A percentile compares a stretch with the other conserved stretches of the same genome.
Evolutionary conservation across 2,113 vertebrate genomes (phyloP).

Genomic region (Cranoglanis bouderius): DNA sequence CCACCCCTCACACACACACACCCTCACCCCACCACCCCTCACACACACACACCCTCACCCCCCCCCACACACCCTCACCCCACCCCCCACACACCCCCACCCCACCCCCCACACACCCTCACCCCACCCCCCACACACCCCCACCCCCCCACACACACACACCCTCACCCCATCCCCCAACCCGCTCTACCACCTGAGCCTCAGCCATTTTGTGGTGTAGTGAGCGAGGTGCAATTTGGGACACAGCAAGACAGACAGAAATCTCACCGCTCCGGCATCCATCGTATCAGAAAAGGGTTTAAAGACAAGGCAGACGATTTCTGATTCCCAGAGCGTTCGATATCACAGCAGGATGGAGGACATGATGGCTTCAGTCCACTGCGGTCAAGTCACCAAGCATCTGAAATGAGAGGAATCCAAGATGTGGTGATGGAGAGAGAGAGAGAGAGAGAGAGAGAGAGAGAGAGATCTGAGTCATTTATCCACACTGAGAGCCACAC

Average conservation of each 20-base stretch:
- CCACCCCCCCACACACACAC: too few species aligned
- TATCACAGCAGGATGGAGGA: conserved; percentile 46
- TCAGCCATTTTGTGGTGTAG: too few species aligned
- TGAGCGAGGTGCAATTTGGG: not conserved
- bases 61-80: too few species aligned
- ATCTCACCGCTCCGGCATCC: conserved; percentile 83
- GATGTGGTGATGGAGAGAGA: not conserved
- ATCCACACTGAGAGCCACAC: too few species aligned
- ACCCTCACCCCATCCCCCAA: too few species aligned
- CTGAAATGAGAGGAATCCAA: conserved; percentile 32
- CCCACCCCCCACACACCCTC: too few species aligned
- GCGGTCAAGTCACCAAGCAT: conserved; percentile 45
- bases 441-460: not conserved
- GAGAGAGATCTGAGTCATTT: not conserved
- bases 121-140: too few species aligned
- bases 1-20: too few species aligned
- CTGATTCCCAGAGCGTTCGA: not conserved
- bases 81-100: too few species aligned
- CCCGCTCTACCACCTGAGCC: too few species aligned
- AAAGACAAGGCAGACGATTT: conserved; percentile 39
- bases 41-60: too few species aligned
- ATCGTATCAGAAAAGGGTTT: conserved; percentile 67
- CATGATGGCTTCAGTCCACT: conserved; percentile 57
- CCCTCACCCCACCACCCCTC: too few species aligned
- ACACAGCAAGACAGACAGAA: not conserved